Evolutionary conservation across 2,797 vertebrate genomes (phyloP).

Genomic region (Heterohyrax brucei): DNA sequence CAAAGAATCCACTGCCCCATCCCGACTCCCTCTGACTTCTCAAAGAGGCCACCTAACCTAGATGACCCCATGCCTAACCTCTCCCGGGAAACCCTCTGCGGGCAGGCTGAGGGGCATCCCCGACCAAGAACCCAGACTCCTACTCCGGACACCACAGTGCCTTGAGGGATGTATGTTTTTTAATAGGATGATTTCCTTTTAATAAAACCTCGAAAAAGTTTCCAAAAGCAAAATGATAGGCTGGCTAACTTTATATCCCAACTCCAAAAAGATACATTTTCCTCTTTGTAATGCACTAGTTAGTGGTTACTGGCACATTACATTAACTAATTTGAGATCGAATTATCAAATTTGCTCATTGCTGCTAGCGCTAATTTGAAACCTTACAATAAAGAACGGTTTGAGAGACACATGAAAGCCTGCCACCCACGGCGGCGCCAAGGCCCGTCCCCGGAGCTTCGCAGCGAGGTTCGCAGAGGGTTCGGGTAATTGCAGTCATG

Average conservation of each 20-base stretch:
- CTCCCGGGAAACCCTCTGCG: neutral
- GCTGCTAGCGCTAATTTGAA: slow-evolving; percentile 95
- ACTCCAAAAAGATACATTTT: slow-evolving; percentile 89
- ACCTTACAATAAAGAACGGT: slow-evolving; percentile 92
- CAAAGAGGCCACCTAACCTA: neutral
- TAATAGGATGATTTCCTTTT: slow-evolving; percentile 76
- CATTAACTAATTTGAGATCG: slow-evolving; percentile 94
- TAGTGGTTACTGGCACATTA: slow-evolving; percentile 91
- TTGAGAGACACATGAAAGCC: slow-evolving; percentile 94
- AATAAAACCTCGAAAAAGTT: slow-evolving; percentile 85
- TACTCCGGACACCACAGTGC: neutral
- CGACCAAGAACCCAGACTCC: neutral
- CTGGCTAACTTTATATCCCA: slow-evolving; percentile 89
- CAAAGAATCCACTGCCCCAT: too few relatives aligned
- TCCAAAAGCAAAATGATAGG: slow-evolving; percentile 84
- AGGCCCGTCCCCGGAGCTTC: slow-evolving; percentile 91
- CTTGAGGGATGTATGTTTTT: neutral
- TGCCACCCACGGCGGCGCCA: slow-evolving; percentile 92
- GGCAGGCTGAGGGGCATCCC: neutral
- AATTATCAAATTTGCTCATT: slow-evolving; percentile 97
- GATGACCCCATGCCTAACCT: neutral
- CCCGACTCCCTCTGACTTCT: neutral
- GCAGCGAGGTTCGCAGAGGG: slow-evolving; percentile 92
- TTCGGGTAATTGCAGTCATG: slow-evolving; percentile 97
- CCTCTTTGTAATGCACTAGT: slow-evolving; percentile 88